These are phyloP conservation scores for Apostichopus parvimensis DNA, from an alignment of 35 echinoderm and acorn worm species.

Conservation along the genomic window DNA sequence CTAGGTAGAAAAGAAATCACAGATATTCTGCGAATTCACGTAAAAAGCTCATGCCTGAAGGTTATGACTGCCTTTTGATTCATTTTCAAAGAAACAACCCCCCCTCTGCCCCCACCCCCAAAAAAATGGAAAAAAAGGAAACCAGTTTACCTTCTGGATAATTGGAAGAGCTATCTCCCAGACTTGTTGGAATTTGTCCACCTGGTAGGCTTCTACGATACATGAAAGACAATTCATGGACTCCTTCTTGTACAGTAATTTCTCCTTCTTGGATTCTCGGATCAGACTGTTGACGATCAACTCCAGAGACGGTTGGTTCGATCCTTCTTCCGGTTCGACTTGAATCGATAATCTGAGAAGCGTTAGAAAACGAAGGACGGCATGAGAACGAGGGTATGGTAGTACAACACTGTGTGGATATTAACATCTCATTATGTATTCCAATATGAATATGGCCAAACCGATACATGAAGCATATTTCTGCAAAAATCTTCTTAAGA, in stretches of 20 bases:
- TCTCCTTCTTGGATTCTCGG: conserved; percentile 91
- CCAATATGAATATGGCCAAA: neutral
- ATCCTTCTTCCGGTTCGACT: conserved; percentile 43
- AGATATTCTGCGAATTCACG: too few relatives aligned
- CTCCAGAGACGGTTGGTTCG: conserved; percentile 79
- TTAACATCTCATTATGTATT: neutral
- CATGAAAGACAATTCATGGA: conserved; percentile 80
- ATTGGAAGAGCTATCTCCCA: conserved; percentile 77
- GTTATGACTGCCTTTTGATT: too few relatives aligned
- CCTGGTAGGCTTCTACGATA: conserved; percentile 70
- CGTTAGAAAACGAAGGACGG: neutral
- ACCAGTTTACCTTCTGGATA: conserved; percentile 73
- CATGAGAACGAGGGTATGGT: too few relatives aligned
- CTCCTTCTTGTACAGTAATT: conserved; percentile 79
- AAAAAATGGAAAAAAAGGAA: neutral
- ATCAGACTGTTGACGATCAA: conserved; percentile 64
- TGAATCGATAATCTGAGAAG: conserved; percentile 16
- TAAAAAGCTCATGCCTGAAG: too few relatives aligned
- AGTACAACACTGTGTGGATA: neutral
- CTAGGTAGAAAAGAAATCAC: too few relatives aligned
- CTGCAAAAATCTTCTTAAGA: too few relatives aligned
- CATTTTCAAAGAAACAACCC: too few relatives aligned
- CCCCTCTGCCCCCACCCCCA: too few relatives aligned
- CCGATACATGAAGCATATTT: too few relatives aligned
- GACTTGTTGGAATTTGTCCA: conserved; percentile 77